phyloP scores from a whole-genome alignment of 1,140 invertebrate species.

The Ceratina australensis region DNA sequence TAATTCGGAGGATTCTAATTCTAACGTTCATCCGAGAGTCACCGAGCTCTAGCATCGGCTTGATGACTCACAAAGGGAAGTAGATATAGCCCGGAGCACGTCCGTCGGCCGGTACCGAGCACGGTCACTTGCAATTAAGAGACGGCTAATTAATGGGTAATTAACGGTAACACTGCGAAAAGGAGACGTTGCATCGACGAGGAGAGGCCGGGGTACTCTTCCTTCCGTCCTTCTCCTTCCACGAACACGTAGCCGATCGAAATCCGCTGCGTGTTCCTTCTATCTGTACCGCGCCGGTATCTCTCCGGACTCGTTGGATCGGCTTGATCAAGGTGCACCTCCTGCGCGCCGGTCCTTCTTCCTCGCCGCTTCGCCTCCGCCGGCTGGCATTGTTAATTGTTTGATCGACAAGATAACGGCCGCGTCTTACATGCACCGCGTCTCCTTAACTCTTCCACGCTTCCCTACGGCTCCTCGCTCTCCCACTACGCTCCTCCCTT shows the following conservation, averaged over 20 bases:
- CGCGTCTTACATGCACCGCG: conserved; percentile 77
- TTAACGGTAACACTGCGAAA: conserved; percentile 77
- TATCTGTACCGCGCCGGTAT: conserved; percentile 50
- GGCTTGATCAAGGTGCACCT: conserved; percentile 54
- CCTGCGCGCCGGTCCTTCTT: conserved; percentile 54
- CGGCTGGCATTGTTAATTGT: conserved; percentile 79
- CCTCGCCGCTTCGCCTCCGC: conserved; percentile 53
- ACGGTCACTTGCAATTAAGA: conserved; percentile 71
- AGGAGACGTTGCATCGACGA: conserved; percentile 64
- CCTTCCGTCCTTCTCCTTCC: background rate
- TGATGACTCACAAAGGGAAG: conserved; percentile 16
- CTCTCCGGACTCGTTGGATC: conserved; percentile 51
- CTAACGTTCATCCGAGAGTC: background rate
- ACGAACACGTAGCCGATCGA: background rate
- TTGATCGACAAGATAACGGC: conserved; percentile 80
- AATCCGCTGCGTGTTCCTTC: conserved; percentile 27
- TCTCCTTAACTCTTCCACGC: conserved; percentile 66
- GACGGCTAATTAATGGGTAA: conserved; percentile 78
- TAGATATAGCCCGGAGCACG: conserved; percentile 31
- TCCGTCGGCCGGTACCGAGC: conserved; percentile 49
- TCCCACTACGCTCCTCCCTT: conserved; percentile 4
- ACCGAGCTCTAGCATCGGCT: background rate
- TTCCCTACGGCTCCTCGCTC: conserved; percentile 34
- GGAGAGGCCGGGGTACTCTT: conserved; percentile 34
- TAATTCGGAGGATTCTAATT: background rate